Base-by-base conservation (phyloP, 2,888 invertebrate genomes). In the Yponomeuta sedellus region DNA sequence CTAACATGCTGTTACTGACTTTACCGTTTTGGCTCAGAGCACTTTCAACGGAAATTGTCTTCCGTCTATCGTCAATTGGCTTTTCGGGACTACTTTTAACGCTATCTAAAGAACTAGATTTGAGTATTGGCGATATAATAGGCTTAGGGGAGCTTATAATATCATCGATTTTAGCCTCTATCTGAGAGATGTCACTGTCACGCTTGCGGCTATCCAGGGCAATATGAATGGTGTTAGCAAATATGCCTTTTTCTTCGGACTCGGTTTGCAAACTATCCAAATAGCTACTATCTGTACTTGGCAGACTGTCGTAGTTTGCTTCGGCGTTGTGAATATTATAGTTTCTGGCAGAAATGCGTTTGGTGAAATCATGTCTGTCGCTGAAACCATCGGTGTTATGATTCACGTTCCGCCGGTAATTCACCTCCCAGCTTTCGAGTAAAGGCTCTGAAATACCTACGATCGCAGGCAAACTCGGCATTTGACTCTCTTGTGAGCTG, bases 101-200 rank as follows among this genome's bases (percentile, higher is more conserved):
- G 73, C 93, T 93, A 78, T 93, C 93, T 77, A 93, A 83, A 67
- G 93, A 93, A 79, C 81, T 92, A 74, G 91, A 88, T 74, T 91
- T 91, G 79, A 89, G 84, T 82, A 88, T 87, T 78, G 89, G 84
- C 68, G 88, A 78, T 72, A 90, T 86, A 68, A 91, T 81, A 68
- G 92, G 91, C 74, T 91, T 92, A 70, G 92, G 91, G 12, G 91
- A 91, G 74, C 91, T 91, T 73, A 92, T 92, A 74, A 92, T 92
- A 76, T 90, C 91, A 77, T 92, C 92, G 67, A 92, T 92, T 77
- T 92, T 92, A 77, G 92, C 92, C 78, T 92, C 92, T 75, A 92
- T 92, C 73, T 91, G 88, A 67, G 92, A 92, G 72, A 92, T 92
- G 70, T 91, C 91, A 70, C 89, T 90, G 69, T 91, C 85, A 66